phyloP scores from a whole-genome alignment of 1,140 invertebrate genomes.

The Orchesella cincta region DNA sequence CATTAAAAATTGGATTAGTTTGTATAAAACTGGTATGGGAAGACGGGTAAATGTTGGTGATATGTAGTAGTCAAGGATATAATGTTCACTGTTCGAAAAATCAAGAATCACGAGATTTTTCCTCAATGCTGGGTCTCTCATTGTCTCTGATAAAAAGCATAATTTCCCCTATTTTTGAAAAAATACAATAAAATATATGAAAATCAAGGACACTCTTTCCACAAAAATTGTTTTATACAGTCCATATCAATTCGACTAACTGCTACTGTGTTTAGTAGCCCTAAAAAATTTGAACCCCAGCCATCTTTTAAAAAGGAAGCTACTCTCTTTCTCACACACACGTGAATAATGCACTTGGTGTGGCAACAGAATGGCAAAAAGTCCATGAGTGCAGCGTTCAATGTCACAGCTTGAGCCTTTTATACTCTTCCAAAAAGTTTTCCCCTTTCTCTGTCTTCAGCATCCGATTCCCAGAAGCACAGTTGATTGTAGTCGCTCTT shows the following conservation, averaged over 20 bases:
- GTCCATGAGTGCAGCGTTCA: not conserved
- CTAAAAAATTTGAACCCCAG: not conserved
- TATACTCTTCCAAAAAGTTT: not conserved
- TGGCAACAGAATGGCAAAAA: slow-evolving; percentile 5
- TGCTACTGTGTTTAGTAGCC: not conserved
- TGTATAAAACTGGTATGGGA: too few species aligned
- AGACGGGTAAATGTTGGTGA: too few species aligned
- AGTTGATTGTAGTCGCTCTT: not conserved
- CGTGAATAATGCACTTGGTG: not conserved
- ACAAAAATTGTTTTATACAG: not conserved
- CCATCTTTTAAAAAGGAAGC: not conserved
- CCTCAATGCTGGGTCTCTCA: too few species aligned
- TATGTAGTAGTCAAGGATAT: too few species aligned
- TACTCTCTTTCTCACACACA: not conserved
- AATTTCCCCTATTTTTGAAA: slow-evolving; percentile 21
- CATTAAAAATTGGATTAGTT: too few species aligned
- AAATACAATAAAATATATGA: not conserved
- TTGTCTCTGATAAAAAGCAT: not conserved
- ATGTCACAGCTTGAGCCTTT: slow-evolving; percentile 16
- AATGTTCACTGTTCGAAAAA: too few species aligned
- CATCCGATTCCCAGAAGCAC: not conserved
- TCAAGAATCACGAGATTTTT: too few species aligned
- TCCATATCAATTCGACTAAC: not conserved
- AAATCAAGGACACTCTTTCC: slow-evolving; percentile 13
- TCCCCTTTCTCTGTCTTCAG: slow-evolving; percentile 8